phyloP scores from a whole-genome alignment of 2,113 vertebrate genomes.

The Paradisaea rubra region DNA sequence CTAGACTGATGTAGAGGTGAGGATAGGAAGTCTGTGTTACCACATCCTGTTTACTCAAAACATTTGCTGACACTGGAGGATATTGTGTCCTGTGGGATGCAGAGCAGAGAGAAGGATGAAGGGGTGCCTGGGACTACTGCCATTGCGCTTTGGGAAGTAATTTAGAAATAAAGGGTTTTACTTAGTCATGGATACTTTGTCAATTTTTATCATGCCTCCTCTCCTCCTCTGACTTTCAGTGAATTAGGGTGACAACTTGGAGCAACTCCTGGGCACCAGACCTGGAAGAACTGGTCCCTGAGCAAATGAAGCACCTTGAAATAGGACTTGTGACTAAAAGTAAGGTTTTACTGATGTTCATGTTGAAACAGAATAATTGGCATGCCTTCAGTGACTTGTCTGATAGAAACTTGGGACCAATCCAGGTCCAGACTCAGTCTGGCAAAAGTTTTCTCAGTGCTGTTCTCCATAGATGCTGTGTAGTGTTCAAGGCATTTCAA shows the following conservation, averaged over 20 bases:
- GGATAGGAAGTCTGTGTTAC: not conserved
- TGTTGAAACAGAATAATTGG: not conserved
- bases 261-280: not conserved
- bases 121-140: not conserved
- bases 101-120: not conserved
- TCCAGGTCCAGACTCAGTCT: not conserved
- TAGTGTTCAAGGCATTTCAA: not conserved
- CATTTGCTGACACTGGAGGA: not conserved
- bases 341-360: not conserved
- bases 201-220: not conserved
- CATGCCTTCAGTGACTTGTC: not conserved
- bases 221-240: not conserved
- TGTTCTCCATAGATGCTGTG: not conserved
- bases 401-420: not conserved
- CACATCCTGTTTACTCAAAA: not conserved
- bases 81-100: not conserved
- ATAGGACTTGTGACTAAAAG: not conserved
- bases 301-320: not conserved
- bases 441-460: not conserved
- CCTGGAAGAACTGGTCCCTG: not conserved
- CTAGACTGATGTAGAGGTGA: not conserved
- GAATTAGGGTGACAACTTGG: not conserved
- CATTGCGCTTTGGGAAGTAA: not conserved
- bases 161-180: not conserved
- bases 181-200: not conserved